These are phyloP conservation scores for Clavelina lepadiformis DNA, from an alignment of 23 tunicate species.

Conservation along the genomic window DNA sequence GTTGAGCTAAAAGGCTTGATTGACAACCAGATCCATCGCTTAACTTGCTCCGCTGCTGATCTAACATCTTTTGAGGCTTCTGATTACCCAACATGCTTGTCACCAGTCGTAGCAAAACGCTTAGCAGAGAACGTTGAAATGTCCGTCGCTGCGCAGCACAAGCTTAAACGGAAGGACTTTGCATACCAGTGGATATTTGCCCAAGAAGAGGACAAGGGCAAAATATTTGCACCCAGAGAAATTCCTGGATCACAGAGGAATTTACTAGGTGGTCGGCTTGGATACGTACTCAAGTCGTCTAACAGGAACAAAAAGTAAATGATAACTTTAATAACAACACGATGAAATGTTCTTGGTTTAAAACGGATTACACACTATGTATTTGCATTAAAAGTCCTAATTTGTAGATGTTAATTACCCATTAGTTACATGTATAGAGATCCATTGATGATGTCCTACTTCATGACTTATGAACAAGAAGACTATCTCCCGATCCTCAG, in stretches of 20 bases:
- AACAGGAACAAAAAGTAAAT: slow-evolving; percentile 20
- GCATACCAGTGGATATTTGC: slow-evolving; percentile 32
- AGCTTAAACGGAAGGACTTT: slow-evolving; percentile 2
- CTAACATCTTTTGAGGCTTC: not conserved
- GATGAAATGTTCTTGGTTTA: too few species aligned
- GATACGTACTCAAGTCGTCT: slow-evolving; percentile 16
- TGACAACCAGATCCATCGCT: not conserved
- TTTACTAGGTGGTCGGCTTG: slow-evolving; percentile 7
- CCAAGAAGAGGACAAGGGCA: slow-evolving; percentile 18
- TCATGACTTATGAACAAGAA: slow-evolving; percentile 17
- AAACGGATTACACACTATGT: too few species aligned
- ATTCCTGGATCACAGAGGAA: slow-evolving; percentile 12
- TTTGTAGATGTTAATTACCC: too few species aligned
- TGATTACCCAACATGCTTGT: slow-evolving; percentile 10
- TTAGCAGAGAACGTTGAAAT: slow-evolving; percentile 10
- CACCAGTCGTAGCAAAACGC: slow-evolving; percentile 3
- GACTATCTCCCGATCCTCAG: slow-evolving; percentile 49
- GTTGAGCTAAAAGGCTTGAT: slow-evolving; percentile 10
- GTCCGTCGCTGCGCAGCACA: slow-evolving; percentile 5
- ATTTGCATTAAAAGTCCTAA: too few species aligned
- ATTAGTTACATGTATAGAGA: too few species aligned
- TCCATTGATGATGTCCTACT: slow-evolving; percentile 6
- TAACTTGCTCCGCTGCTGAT: slow-evolving; percentile 10
- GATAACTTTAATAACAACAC: not conserved
- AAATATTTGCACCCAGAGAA: not conserved